These are phyloP conservation scores for Aplochiton taeniatus DNA, from an alignment of 2,797 vertebrate genomes.

Conservation along the genomic window DNA sequence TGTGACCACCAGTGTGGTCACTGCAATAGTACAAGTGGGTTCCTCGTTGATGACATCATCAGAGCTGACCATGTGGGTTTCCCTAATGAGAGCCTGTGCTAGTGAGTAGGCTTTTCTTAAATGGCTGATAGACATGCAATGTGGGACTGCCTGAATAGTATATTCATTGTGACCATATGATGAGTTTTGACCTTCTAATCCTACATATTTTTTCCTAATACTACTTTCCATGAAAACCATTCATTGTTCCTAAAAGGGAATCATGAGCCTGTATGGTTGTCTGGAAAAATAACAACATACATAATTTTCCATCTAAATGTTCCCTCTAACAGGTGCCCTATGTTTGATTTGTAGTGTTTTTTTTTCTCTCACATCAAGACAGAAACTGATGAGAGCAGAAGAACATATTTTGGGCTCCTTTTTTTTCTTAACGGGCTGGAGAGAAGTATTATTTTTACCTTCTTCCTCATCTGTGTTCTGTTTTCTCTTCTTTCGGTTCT, in stretches of 20 bases:
- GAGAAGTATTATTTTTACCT: slow-evolving; percentile 47
- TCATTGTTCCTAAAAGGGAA: slow-evolving; percentile 39
- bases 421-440: neutral
- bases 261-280: slow-evolving; percentile 29
- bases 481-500: slow-evolving; percentile 91
- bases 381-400: slow-evolving; percentile 35
- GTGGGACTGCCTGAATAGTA: slow-evolving; percentile 21
- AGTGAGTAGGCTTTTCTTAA: slow-evolving; percentile 50
- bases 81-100: slow-evolving; percentile 49
- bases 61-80: slow-evolving; percentile 46
- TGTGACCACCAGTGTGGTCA: slow-evolving; percentile 43
- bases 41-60: slow-evolving; percentile 49
- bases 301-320: slow-evolving; percentile 52
- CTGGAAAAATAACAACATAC: slow-evolving; percentile 38
- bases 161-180: slow-evolving; percentile 32
- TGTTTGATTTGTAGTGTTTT: slow-evolving; percentile 44
- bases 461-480: slow-evolving; percentile 85
- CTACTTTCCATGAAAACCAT: slow-evolving; percentile 58
- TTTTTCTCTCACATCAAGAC: slow-evolving; percentile 20
- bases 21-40: slow-evolving; percentile 30
- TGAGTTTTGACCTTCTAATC: slow-evolving; percentile 53
- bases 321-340: slow-evolving; percentile 55
- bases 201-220: slow-evolving; percentile 35
- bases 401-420: too few relatives aligned
- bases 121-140: slow-evolving; percentile 46